These are phyloP conservation scores for Nephrotoma guestfalica DNA, from an alignment of 2,888 invertebrate genomes.

Conservation along the genomic window DNA sequence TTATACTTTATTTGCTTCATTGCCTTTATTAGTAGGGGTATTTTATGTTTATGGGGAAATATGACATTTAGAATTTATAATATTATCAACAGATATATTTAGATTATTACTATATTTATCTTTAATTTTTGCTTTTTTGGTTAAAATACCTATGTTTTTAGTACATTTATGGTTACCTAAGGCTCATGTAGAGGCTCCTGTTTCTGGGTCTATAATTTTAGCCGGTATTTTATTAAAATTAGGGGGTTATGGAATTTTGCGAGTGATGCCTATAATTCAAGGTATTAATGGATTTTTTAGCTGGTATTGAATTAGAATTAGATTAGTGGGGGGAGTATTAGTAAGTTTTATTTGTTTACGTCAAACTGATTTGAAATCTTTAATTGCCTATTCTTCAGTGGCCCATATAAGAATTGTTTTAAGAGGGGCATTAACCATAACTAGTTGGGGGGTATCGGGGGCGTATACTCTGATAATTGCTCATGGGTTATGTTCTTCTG, in stretches of 20 bases:
- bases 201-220: constrained; percentile 58
- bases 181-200: constrained; percentile 62
- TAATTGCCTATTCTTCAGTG: constrained; percentile 62
- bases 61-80: constrained; percentile 38
- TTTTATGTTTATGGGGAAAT: constrained; percentile 23
- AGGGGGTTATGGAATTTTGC: constrained; percentile 53
- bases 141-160: neutral
- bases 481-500: constrained; percentile 50
- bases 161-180: constrained; percentile 36
- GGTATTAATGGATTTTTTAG: constrained; percentile 35
- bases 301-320: constrained; percentile 38
- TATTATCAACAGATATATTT: constrained; percentile 37
- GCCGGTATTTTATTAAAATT: constrained; percentile 57
- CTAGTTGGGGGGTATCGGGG: constrained; percentile 38
- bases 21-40: constrained; percentile 32
- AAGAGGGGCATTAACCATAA: constrained; percentile 39
- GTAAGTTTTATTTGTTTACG: constrained; percentile 50
- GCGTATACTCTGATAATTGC: constrained; percentile 44
- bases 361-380: constrained; percentile 52
- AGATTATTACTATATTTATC: constrained; percentile 37
- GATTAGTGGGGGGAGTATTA: constrained; percentile 42
- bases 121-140: neutral
- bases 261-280: constrained; percentile 37
- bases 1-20: constrained; percentile 53
- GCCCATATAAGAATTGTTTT: constrained; percentile 53